Base-by-base conservation (phyloP, 2,888 invertebrate genomes). In the Volucella inflata region DNA sequence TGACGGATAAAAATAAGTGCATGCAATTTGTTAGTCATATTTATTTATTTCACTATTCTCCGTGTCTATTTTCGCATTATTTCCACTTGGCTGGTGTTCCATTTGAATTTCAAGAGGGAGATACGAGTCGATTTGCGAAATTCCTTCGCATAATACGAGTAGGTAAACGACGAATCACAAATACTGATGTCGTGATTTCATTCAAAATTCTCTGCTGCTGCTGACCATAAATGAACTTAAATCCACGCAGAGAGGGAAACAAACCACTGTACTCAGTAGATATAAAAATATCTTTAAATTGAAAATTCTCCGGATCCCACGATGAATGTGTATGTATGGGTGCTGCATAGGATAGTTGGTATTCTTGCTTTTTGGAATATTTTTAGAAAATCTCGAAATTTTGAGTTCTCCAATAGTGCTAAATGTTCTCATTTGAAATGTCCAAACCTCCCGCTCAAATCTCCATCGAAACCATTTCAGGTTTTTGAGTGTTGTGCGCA, bases 1-100 rank as follows among this genome's bases (percentile, higher is more conserved):
- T 65, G 67, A 60, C 64, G 55, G 68, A 80, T 77, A 76, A 85
- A 85, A 85, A 85, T 85, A 85, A 85, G 72, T 68, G 71, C 85
- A 85, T 85, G 81, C 85, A 85, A 85, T 85, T 77, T 67, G 81
- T 85, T 81, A 85, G 85, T 85, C 85, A 85, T 72, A 85, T 85
- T 81, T 72, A 80, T 79, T 84, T 79, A 79, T 79, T 79, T 72
- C 21, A 50, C 16, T 64, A 78, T 70, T 72, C 64, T 64, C 62
- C 30, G 60, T 65, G 55, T 55, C 80, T 76, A 70, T 72, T 67
- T 77, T 36, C 51, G 60, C 65, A 42, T 55, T 10, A 38, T 48
- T 64, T 21, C 55, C 51, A 60, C 21, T 50, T 51, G 16, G 14
- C 9, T 1, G 60, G 51, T 44, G 11, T 12, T 44, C 36, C 75